These are phyloP conservation scores for Dromococcyx pavoninus DNA, from an alignment of 2,797 vertebrate species.

Conservation along the genomic window DNA sequence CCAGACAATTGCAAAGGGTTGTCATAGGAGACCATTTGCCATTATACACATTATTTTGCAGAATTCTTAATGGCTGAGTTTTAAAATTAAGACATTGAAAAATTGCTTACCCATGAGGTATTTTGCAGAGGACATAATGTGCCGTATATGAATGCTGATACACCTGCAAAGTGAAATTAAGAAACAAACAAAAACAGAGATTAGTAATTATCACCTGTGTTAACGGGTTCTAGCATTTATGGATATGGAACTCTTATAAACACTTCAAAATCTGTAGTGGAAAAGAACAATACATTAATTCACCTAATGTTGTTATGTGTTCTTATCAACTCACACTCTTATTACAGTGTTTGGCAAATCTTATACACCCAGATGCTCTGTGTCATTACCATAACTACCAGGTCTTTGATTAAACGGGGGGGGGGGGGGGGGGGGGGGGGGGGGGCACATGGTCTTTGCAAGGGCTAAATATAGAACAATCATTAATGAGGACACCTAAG, in stretches of 20 bases:
- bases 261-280: not conserved
- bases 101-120: conserved; percentile 89
- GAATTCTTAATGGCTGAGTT: conserved; percentile 16
- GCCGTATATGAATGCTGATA: conserved; percentile 91
- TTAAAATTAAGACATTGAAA: conserved; percentile 36
- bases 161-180: conserved; percentile 79
- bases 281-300: not conserved
- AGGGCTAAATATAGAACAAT: conserved; percentile 50
- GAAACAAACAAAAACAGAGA: not conserved
- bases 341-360: conserved; percentile 6
- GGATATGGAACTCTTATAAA: not conserved
- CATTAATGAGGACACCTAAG: conserved; percentile 58
- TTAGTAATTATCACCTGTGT: conserved; percentile 43
- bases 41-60: not conserved
- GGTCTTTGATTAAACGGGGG: conserved; percentile 57
- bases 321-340: conserved; percentile 19
- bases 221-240: not conserved
- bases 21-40: not conserved
- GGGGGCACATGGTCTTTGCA: conserved; percentile 20
- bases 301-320: not conserved
- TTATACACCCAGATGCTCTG: conserved; percentile 29
- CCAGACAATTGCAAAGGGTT: not conserved
- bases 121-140: conserved; percentile 94
- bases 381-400: conserved; percentile 51
- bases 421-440: no score